phyloP scores from a whole-genome alignment of 2,113 vertebrate genomes.

The Pseudorectes ferrugineus region DNA sequence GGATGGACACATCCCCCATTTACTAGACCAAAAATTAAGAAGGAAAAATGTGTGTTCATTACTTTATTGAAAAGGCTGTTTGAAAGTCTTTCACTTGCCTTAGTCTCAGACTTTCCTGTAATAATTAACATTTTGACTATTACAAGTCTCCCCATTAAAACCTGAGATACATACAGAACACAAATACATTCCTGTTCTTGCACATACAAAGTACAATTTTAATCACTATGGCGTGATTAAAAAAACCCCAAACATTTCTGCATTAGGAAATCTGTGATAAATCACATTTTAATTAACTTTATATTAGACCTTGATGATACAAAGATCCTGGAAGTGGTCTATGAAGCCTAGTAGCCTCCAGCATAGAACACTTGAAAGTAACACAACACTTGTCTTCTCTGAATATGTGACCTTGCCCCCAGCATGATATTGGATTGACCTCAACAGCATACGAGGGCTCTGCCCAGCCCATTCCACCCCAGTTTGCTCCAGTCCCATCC shows the following conservation, averaged over 20 bases:
- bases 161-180: neutral
- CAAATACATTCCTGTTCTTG: neutral
- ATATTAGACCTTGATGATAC: neutral
- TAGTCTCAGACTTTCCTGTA: neutral
- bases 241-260: neutral
- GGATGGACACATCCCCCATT: neutral
- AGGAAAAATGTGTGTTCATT: neutral
- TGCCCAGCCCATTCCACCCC: neutral
- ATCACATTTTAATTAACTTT: neutral
- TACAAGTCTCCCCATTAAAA: neutral
- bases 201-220: neutral
- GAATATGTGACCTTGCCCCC: neutral
- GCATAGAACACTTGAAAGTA: neutral
- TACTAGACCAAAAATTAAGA: neutral
- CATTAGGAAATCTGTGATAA: neutral
- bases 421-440: neutral
- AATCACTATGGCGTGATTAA: rapidly evolving
- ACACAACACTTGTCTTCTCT: rapidly evolving
- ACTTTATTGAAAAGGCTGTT: neutral
- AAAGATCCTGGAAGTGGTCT: neutral
- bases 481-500: neutral
- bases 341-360: neutral
- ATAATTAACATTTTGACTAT: neutral
- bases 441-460: rapidly evolving
- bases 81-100: neutral